A percentile compares a stretch with the other conserved stretches of the same genome.
These are phyloP conservation scores for Gorsachius magnificus DNA, from an alignment of 2,797 vertebrate genomes.

Conservation along the genomic window DNA sequence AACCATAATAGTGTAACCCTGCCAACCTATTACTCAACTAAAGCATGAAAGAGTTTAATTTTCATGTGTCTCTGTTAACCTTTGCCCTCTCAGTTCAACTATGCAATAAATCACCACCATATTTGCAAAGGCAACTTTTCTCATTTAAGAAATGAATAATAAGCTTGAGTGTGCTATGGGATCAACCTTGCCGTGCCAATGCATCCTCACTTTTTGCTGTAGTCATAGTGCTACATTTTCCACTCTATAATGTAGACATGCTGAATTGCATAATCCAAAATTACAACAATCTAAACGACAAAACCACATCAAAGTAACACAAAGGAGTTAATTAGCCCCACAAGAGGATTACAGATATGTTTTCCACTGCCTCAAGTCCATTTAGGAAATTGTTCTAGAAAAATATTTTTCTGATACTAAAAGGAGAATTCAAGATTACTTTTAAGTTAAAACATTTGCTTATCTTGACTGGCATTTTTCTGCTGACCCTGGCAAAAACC, in stretches of 20 bases:
- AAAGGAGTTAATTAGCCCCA: neutral
- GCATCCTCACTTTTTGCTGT: neutral
- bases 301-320: conserved; percentile 35
- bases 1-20: neutral
- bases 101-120: neutral
- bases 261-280: conserved; percentile 33
- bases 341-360: neutral
- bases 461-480: neutral
- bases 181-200: neutral
- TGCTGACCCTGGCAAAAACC: neutral
- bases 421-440: neutral
- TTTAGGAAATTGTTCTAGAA: neutral
- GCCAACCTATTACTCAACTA: neutral
- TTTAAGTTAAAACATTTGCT: neutral
- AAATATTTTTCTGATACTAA: conserved; percentile 10
- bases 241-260: neutral
- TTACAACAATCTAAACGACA: conserved; percentile 30
- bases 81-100: neutral
- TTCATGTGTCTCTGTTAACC: neutral
- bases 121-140: neutral
- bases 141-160: conserved; percentile 3
- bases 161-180: neutral
- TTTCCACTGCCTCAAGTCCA: neutral
- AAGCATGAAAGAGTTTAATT: neutral
- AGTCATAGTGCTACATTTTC: conserved; percentile 18